Base-by-base conservation (phyloP, 2,888 invertebrate genomes). In the Parapristionchus giblindavisi region DNA sequence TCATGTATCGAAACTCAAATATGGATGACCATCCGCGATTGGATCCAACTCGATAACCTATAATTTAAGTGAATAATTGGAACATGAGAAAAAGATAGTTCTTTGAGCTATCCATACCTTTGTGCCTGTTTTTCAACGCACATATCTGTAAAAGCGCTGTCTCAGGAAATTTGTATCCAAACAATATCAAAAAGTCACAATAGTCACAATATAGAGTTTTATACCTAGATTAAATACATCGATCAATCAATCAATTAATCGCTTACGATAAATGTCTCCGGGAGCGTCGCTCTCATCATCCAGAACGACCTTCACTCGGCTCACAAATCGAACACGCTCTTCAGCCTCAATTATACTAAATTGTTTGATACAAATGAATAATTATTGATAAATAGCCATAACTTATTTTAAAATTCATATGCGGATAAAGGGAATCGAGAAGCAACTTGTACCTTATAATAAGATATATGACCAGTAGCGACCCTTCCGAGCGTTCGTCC, bases 1-100 rank as follows among this genome's bases (percentile, higher is more conserved):
- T 73, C 32, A 83, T 27, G 1, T 80, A 83, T 14, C 79, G 74
- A 74, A 87, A 87, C 54, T 82, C 81, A 76, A 80, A 87, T 11
- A 84, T 79, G 17, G 80, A 70, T 36, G 80, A 80, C 84, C 84
- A 83, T 32, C 84, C 82, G 56, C 79, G 78, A n/a, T 78, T 74
- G 32, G 80, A 81, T 17, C 84, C 84, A 8, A 82, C 84, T 11
- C 79, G 81, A 36, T 82, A 84, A 34, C 78, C 83, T 84, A 63
- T 21, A 78, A 61, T 14, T 58, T 24, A 14, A 27, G 21, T 14
- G 43, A 21, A n/a, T n/a, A n/a, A n/a, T n/a, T 14, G 6, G 38
- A 63, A 29, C 8, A 14, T 56, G 60, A 61, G 36, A 61, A 27
- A 36, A 61, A 43, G 43, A 14, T 14, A 61, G n/a, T n/a, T n/a